A percentile compares a stretch with the other conserved stretches of the same genome.
Conservation (phyloP, 2,797 vertebrate species). For the Artibeus lituratus region DNA sequence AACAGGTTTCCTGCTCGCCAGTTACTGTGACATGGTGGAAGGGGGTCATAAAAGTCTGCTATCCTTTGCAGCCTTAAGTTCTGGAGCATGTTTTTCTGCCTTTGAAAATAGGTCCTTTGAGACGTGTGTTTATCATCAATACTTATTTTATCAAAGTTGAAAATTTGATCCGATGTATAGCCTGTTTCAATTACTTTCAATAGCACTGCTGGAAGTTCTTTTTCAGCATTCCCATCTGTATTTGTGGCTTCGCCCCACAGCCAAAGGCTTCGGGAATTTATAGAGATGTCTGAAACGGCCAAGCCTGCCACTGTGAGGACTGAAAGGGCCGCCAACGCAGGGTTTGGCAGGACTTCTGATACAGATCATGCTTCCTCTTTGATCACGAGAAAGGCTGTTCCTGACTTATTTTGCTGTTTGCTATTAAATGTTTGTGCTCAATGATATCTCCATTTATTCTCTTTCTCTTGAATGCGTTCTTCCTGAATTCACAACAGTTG, state of each 20-base stretch:
- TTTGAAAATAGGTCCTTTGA: not conserved
- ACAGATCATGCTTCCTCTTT: not conserved
- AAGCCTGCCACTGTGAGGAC: not conserved
- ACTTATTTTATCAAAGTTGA: conserved; percentile 3
- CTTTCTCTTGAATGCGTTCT: not conserved
- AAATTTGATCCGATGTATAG: not conserved
- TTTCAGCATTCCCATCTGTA: not conserved
- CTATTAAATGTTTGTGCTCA: not conserved
- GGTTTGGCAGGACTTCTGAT: not conserved
- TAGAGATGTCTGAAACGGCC: not conserved
- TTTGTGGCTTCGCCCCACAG: not conserved
- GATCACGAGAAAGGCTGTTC: not conserved
- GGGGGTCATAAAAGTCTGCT: not conserved
- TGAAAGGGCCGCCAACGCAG: not conserved
- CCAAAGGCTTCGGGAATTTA: not conserved
- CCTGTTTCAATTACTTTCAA: not conserved
- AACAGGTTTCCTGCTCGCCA: not conserved
- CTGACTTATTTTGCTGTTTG: not conserved
- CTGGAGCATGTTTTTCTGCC: not conserved
- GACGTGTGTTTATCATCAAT: not conserved
- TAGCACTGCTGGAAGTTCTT: not conserved
- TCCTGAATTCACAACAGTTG: not conserved
- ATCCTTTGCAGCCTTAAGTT: not conserved
- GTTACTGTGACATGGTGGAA: not conserved
- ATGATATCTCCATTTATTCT: not conserved